Evolutionary conservation across 1,140 invertebrate species (phyloP).

Genomic region (Polyergus mexicanus): DNA sequence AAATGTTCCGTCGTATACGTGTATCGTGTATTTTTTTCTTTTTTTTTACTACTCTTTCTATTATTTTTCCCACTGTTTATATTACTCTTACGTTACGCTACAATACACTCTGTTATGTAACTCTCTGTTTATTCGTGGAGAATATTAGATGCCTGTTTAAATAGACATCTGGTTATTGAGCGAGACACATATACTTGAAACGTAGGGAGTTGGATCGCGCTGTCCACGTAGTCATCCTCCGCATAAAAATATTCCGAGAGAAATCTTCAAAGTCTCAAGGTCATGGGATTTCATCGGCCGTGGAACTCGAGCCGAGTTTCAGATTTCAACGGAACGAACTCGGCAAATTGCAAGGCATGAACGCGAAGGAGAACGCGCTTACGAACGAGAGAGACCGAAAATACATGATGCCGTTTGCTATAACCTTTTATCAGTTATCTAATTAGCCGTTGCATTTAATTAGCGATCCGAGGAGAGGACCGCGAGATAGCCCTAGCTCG

Average conservation of each 20-base stretch:
- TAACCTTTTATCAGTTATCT: constrained; percentile 81
- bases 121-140: constrained; percentile 8
- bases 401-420: constrained; percentile 67
- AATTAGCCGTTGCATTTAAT: constrained; percentile 82
- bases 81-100: constrained; percentile 29
- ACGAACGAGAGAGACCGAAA: constrained; percentile 35
- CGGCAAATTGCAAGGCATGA: not conserved
- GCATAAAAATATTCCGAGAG: constrained; percentile 47
- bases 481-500: constrained; percentile 59
- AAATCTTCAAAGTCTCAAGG: constrained; percentile 66
- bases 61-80: constrained; percentile 7
- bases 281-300: constrained; percentile 61
- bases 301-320: constrained; percentile 71
- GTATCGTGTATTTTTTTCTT: not conserved
- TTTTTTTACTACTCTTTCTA: constrained; percentile 16
- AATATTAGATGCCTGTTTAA: constrained; percentile 43
- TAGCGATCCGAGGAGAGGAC: constrained; percentile 72
- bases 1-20: not conserved
- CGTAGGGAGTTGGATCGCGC: constrained; percentile 10
- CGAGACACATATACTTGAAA: constrained; percentile 22
- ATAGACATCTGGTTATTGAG: constrained; percentile 11
- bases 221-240: constrained; percentile 45
- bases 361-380: constrained; percentile 31
- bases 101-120: constrained; percentile 36
- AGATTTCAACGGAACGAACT: constrained; percentile 63